Conservation (phyloP, 1,140 invertebrate genomes). For the Ostrea edulis region DNA sequence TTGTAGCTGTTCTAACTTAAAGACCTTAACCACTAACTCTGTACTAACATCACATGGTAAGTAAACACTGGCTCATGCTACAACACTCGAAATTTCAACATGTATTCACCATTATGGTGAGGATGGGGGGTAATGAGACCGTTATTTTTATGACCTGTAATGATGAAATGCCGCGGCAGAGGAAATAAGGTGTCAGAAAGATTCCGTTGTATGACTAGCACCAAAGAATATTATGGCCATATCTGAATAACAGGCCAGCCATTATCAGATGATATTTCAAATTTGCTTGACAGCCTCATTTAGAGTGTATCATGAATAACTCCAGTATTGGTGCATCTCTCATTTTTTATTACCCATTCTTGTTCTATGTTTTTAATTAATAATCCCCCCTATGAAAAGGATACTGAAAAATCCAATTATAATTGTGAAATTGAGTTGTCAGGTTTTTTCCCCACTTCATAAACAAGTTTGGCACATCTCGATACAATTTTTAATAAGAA, state of each 20-base stretch:
- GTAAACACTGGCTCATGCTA: not conserved
- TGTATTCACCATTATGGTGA: not conserved
- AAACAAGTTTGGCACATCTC: not conserved
- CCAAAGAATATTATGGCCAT: not conserved
- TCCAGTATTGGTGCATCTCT: not conserved
- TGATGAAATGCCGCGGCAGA: slow-evolving; percentile 5
- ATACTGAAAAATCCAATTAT: slow-evolving; percentile 5
- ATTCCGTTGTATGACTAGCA: not conserved
- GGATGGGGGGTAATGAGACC: not conserved
- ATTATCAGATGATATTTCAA: slow-evolving; percentile 31
- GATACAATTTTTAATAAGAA: not conserved
- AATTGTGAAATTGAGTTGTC: not conserved
- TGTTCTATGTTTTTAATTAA: slow-evolving; percentile 18
- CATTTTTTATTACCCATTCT: not conserved
- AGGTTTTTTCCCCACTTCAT: slow-evolving; percentile 9
- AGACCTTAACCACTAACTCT: not conserved
- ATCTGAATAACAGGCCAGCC: not conserved
- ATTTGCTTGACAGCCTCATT: slow-evolving; percentile 22
- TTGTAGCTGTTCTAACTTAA: not conserved
- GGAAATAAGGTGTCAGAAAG: slow-evolving; percentile 30
- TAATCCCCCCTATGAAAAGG: not conserved
- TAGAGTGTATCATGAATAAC: not conserved
- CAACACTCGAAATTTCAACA: not conserved
- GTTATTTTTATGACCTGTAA: slow-evolving; percentile 33
- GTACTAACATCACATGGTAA: not conserved